Base-by-base conservation (phyloP, 2,113 vertebrate species). In the Pachyramphus minor region DNA sequence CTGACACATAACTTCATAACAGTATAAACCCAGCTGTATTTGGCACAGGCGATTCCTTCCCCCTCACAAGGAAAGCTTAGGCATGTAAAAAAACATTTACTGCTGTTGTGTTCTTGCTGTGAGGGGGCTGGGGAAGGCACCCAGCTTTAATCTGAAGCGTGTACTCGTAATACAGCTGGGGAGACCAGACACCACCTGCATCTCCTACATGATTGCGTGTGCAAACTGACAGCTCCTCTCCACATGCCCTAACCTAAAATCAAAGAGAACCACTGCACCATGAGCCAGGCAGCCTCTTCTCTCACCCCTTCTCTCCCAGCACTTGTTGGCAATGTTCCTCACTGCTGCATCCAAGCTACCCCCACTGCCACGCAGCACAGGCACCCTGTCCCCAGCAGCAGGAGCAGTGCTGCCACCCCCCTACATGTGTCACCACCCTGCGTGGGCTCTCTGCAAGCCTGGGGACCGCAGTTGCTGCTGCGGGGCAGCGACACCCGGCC, bases 321-420 rank as follows among this genome's bases (percentile, higher is more conserved):
- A 2, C 22, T 6, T 9, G 39, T 1, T n/a, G 31, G 5, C 17
- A 45, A 37, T 0, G 2, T 58, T 14, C 3, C 30, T 16, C 35
- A 28, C 13, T 11, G 12, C 30, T 6, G 55, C 41, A 23, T 0
- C 0, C 30, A 7, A 3, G n/a, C 7, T 2, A 18, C 12, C 31
- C n/a, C 8, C 17, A 12, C 2, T 0, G 5, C 14, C 24, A 13
- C 0, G 4, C 56, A n/a, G 60, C 19, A 5, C 25, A 11, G 47
- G 30, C 45, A 75, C 8, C 6, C 24, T 20, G 42, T 12, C 17
- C 27, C 5, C 16, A 30, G 31, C 49, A 25, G 27, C 30, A 31
- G 42, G 19, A 62, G 31, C 37, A 20, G 47, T 0, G 20, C 30
- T 31, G 23, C 4, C 39, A 33, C 18, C 50, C 50, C 50, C 8